A percentile compares a stretch with the other conserved stretches of the same genome.
Conservation (phyloP, 2,113 vertebrate species). For the Crocuta crocuta region DNA sequence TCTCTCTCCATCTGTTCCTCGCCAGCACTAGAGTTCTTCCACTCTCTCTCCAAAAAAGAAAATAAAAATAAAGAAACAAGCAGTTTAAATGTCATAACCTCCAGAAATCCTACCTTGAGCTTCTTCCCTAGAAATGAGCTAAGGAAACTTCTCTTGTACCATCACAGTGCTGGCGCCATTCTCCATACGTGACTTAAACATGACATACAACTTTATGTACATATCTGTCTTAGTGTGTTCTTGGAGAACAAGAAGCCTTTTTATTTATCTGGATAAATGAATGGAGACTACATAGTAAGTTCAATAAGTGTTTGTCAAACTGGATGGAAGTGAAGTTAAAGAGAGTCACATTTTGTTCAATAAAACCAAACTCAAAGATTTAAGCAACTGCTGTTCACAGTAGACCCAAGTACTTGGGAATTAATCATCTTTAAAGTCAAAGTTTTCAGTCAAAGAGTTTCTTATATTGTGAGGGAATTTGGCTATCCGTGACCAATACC, state of each 20-base stretch:
- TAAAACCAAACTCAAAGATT: conserved; percentile 24
- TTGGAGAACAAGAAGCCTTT: not conserved
- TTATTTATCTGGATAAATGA: conserved; percentile 4
- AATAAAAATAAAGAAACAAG: not conserved
- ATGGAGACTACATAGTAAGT: not conserved
- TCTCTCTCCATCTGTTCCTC: too few species aligned
- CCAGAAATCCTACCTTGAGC: not conserved
- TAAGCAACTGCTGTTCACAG: not conserved
- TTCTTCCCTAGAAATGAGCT: not conserved
- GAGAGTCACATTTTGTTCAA: not conserved
- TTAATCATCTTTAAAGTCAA: not conserved
- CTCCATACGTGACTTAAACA: not conserved
- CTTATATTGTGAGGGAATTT: not conserved
- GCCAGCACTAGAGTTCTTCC: too few species aligned
- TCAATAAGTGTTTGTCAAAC: not conserved
- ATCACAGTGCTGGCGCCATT: not conserved
- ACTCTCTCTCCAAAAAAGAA: too few species aligned
- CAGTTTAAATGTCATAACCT: not conserved
- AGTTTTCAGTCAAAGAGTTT: not conserved
- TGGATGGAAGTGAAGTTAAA: not conserved
- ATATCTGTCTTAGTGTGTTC: not conserved
- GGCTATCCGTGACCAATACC: not conserved
- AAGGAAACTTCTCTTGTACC: not conserved
- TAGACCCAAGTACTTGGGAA: not conserved
- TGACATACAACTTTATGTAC: not conserved